Base-by-base conservation (phyloP, 1,140 invertebrate species). In the Caenorhabditis briggsae region DNA sequence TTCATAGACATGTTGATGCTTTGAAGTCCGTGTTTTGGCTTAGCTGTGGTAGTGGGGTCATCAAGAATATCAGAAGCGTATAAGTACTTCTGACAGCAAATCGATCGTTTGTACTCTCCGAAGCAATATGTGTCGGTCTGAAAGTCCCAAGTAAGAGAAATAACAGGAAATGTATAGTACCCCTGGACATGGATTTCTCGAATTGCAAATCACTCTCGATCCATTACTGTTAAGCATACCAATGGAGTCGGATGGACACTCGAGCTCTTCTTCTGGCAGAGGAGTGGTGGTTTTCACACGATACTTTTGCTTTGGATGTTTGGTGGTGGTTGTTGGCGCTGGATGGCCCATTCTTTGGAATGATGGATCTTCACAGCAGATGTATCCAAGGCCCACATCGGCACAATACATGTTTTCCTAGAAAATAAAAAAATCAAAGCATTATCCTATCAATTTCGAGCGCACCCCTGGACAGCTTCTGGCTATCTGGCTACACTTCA, bases 341-440 rank as follows among this genome's bases (percentile, higher is more conserved):
- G 18, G 41, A 84, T 33, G 78, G n/a, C 46, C 18, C 9, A 59
- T 59, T 84, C 86, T 84, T 82, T 64, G 43, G 86, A 84, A 83
- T 14, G 74, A 50, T 46, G 82, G 55, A 33, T 65, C 59, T 56
- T 88, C 87, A 58, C 87, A 88, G 48, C 87, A 88, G 41, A 88
- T 88, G n/a, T 78, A 85, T 0, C 87, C 85, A 14, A 86, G 55
- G 6, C 87, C 87, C 7, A 86, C 84, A 48, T 88, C 85, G 7
- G 87, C 53, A 50, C 87, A 88, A 58, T 82, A 74, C 87, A 88
- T 88, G n/a, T 74, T 87, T 11, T 82, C 84, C 87, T 88, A 41
- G 33, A 53, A 82, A n/a, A 86, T 5, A 50, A 50, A 50, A n/a
- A 33, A 33, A 33, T 33, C 33, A 1, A 33, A 33, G 12, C 16